A percentile compares a stretch with the other conserved stretches of the same genome.
Evolutionary conservation across 2,113 vertebrate genomes (phyloP).

Genomic region (Vicugna pacos): DNA sequence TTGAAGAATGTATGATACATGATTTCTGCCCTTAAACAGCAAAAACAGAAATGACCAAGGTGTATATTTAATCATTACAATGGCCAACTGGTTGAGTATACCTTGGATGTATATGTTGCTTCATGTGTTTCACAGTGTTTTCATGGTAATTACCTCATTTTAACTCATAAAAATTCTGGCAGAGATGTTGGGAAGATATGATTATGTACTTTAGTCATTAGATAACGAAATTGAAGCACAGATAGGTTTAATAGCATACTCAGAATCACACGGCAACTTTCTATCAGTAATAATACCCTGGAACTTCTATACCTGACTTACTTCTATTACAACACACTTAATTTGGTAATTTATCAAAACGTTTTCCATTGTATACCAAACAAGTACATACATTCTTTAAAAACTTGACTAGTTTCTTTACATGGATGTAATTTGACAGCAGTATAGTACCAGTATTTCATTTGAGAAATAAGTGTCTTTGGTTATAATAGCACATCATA

Average conservation of each 20-base stretch:
- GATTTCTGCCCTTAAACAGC: not conserved
- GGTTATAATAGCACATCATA: not conserved
- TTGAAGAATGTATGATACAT: not conserved
- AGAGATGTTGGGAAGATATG: not conserved
- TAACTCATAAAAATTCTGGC: not conserved
- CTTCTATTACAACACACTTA: not conserved
- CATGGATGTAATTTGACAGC: not conserved
- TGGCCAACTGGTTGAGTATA: not conserved
- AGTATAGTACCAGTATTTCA: not conserved
- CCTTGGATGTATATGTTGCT: not conserved
- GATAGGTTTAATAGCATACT: not conserved
- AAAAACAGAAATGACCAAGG: not conserved
- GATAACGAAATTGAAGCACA: not conserved
- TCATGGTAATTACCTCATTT: not conserved
- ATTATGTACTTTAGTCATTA: not conserved
- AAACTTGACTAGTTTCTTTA: not conserved
- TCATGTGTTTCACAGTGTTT: not conserved
- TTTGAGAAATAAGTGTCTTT: not conserved
- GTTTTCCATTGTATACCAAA: not conserved
- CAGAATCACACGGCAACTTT: not conserved
- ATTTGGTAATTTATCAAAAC: not conserved
- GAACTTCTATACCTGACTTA: not conserved
- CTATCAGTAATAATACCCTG: not conserved
- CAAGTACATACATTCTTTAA: not conserved
- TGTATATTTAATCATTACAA: not conserved